Percentiles rank a stretch among this genome's conserved stretches.
Evolutionary conservation across 2,888 invertebrate genomes (phyloP).

Genomic region (Anodontia alba): DNA sequence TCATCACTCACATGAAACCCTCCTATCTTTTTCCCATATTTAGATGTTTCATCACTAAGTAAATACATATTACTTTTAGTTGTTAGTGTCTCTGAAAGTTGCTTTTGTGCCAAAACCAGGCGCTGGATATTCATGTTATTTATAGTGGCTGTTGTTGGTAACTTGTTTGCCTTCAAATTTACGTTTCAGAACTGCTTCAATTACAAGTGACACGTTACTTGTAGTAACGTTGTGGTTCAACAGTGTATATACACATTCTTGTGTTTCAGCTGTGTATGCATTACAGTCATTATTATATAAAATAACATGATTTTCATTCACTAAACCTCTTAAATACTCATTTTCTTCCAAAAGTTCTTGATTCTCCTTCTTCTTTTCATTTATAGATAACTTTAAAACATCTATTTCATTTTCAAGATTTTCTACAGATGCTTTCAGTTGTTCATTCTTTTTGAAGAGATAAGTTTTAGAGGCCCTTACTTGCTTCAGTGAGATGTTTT

Average conservation of each 20-base stretch:
- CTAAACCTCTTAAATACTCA: not conserved
- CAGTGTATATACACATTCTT: constrained; percentile 47
- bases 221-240: constrained; percentile 42
- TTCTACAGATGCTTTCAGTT: not conserved
- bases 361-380: not conserved
- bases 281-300: constrained; percentile 2
- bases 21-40: constrained; percentile 48
- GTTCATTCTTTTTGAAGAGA: not conserved
- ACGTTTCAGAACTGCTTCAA: constrained; percentile 43
- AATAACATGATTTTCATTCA: constrained; percentile 6
- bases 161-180: constrained; percentile 31
- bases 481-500: not conserved
- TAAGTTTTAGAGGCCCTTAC: not conserved
- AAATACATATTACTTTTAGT: constrained; percentile 40
- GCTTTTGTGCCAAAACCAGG: constrained; percentile 45
- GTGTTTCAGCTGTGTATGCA: constrained; percentile 36
- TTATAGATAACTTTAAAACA: not conserved
- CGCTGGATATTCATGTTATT: constrained; percentile 53
- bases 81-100: constrained; percentile 48
- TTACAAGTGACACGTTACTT: constrained; percentile 29
- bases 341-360: not conserved
- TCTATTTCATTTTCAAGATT: not conserved
- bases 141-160: constrained; percentile 46
- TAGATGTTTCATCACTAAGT: constrained; percentile 53
- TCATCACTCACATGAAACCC: constrained; percentile 56